Conservation (phyloP, 2,797 vertebrate genomes). For the Characodon lateralis region DNA sequence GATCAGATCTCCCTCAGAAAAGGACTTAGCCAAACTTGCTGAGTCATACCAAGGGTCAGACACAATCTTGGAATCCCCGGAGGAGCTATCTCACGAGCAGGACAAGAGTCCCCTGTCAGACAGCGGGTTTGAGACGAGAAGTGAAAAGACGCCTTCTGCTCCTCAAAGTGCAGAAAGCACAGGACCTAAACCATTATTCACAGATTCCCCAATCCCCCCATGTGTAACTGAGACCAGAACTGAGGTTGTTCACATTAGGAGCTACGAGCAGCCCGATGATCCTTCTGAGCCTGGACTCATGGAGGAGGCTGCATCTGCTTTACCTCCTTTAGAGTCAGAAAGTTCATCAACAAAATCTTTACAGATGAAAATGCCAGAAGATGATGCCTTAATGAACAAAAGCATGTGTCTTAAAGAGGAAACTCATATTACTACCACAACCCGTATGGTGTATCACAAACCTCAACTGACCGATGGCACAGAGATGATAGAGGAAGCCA, state of each 20-base stretch:
- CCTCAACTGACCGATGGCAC: conserved; percentile 87
- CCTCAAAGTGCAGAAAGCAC: conserved; percentile 98
- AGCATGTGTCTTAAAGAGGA: conserved; percentile 97
- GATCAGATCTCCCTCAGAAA: conserved; percentile 95
- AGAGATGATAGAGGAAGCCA: conserved; percentile 94
- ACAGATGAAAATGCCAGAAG: conserved; percentile 91
- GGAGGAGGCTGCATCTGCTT: conserved; percentile 81
- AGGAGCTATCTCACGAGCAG: conserved; percentile 97
- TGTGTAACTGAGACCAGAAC: conserved; percentile 96
- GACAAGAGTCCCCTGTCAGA: conserved; percentile 99
- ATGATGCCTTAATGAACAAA: conserved; percentile 88
- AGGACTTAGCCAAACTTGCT: conserved; percentile 94
- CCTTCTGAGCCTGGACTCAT: conserved; percentile 80
- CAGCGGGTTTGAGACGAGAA: conserved; percentile 98
- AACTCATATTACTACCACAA: conserved; percentile 95
- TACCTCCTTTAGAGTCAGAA: conserved; percentile 83
- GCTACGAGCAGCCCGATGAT: conserved; percentile 90
- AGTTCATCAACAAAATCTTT: conserved; percentile 83
- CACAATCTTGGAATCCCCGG: conserved; percentile 94
- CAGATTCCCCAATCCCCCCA: conserved; percentile 94
- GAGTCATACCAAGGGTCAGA: conserved; percentile 94
- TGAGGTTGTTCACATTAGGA: conserved; percentile 93
- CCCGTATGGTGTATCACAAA: conserved; percentile 96
- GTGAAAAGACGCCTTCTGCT: conserved; percentile 98
- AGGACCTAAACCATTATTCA: conserved; percentile 95